phyloP scores from a whole-genome alignment of 2,888 invertebrate species.

The Polydrusus cervinus region DNA sequence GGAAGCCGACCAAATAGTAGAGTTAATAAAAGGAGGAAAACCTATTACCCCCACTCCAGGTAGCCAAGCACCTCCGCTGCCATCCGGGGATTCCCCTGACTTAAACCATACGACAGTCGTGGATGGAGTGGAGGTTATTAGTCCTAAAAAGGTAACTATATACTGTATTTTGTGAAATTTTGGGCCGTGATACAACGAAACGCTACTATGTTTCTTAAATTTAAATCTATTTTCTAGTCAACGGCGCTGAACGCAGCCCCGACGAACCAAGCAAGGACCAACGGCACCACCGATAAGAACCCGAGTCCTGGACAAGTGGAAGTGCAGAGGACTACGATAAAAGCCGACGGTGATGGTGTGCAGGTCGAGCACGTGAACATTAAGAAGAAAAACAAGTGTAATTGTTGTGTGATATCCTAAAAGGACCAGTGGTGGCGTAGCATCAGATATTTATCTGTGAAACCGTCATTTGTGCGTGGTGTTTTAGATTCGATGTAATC shows the following conservation, averaged over 20 bases:
- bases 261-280: conserved; percentile 63
- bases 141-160: conserved; percentile 48
- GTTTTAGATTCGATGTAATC: conserved; percentile 28
- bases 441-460: conserved; percentile 21
- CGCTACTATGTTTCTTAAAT: neutral
- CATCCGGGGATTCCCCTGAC: conserved; percentile 69
- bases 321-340: conserved; percentile 82
- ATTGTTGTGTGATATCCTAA: conserved; percentile 95
- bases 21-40: conserved; percentile 93
- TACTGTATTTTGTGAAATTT: too few relatives aligned
- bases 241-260: conserved; percentile 67
- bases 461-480: conserved; percentile 7
- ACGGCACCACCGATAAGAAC: conserved; percentile 65
- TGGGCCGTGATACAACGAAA: too few relatives aligned
- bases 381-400: conserved; percentile 96
- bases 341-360: conserved; percentile 79
- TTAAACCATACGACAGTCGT: conserved; percentile 38
- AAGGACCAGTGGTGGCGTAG: conserved; percentile 26
- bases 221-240: neutral
- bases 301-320: conserved; percentile 76
- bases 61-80: conserved; percentile 73
- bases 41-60: conserved; percentile 85
- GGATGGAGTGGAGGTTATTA: conserved; percentile 41
- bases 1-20: conserved; percentile 97
- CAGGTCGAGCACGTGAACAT: conserved; percentile 94